Percentiles rank a stretch among this genome's conserved stretches.
phyloP scores from a whole-genome alignment of 2,888 invertebrate species.

The Lomographa bimaculata region DNA sequence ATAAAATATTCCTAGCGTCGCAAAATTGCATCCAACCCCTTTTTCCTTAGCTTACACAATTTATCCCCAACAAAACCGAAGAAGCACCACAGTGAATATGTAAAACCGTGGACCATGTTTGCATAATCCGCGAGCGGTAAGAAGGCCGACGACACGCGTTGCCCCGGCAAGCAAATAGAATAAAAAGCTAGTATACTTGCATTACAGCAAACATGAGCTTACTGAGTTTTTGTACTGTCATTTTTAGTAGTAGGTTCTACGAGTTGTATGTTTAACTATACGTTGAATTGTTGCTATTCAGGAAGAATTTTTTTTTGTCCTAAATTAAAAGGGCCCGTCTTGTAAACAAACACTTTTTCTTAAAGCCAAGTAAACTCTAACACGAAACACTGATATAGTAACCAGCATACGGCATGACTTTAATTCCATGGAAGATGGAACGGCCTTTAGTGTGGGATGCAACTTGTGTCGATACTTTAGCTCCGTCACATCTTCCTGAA shows the following conservation, averaged over 20 bases:
- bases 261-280: no score
- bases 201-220: constrained; percentile 12
- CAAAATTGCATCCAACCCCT: not conserved
- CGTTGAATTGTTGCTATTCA: no score
- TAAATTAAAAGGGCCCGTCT: no score
- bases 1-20: not conserved
- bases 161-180: constrained; percentile 13
- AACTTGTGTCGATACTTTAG: no score
- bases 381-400: no score
- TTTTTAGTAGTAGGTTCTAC: not conserved
- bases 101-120: constrained; percentile 22
- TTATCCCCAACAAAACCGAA: constrained; percentile 4
- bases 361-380: no score
- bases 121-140: constrained; percentile 27
- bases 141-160: constrained; percentile 19
- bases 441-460: no score
- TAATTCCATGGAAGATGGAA: no score
- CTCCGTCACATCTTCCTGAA: no score
- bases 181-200: constrained; percentile 14
- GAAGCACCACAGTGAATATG: constrained; percentile 18
- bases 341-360: no score
- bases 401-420: no score
- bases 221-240: constrained; percentile 10
- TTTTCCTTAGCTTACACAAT: constrained; percentile 2
- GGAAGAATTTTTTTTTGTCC: no score